A percentile compares a stretch with the other conserved stretches of the same genome.
Conservation (phyloP, 2,113 vertebrate species). For the Colistium nudipinnis region DNA sequence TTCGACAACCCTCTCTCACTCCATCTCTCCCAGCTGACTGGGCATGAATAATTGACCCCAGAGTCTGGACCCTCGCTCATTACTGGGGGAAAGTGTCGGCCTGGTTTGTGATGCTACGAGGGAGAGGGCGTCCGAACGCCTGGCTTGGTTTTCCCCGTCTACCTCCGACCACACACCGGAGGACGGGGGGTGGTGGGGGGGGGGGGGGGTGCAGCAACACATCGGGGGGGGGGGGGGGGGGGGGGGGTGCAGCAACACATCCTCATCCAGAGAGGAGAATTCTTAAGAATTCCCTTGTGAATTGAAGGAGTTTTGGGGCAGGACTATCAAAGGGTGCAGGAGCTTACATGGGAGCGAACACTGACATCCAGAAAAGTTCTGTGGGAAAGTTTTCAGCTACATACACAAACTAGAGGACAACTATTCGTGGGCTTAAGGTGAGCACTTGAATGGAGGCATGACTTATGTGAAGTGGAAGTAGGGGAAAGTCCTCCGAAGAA, state of each 20-base stretch:
- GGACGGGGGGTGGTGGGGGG: conserved; percentile 53
- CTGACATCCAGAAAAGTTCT: conserved; percentile 73
- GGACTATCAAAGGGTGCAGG: conserved; percentile 66
- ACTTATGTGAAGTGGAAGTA: conserved; percentile 42
- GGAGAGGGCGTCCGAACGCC: conserved; percentile 49
- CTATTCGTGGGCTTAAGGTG: conserved; percentile 61
- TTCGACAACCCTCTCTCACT: conserved; percentile 61
- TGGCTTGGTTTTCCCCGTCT: conserved; percentile 62
- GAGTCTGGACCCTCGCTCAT: conserved; percentile 80
- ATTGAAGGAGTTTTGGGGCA: conserved; percentile 72
- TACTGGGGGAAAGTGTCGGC: conserved; percentile 80
- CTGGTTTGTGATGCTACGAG: conserved; percentile 75
- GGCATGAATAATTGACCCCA: conserved; percentile 84
- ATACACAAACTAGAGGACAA: conserved; percentile 64
- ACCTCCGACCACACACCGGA: conserved; percentile 72
- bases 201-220: conserved; percentile 68
- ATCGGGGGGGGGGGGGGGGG: conserved; percentile 60
- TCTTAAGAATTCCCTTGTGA: conserved; percentile 70
- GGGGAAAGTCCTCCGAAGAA: conserved; percentile 50
- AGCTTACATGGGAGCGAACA: conserved; percentile 57
- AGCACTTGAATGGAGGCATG: conserved; percentile 45
- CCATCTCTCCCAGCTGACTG: conserved; percentile 75
- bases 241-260: conserved; percentile 62
- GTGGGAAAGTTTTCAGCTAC: conserved; percentile 70
- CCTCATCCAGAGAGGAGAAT: conserved; percentile 70